Evolutionary conservation across 1,140 invertebrate species (phyloP).

Genomic region (Asobara japonica): DNA sequence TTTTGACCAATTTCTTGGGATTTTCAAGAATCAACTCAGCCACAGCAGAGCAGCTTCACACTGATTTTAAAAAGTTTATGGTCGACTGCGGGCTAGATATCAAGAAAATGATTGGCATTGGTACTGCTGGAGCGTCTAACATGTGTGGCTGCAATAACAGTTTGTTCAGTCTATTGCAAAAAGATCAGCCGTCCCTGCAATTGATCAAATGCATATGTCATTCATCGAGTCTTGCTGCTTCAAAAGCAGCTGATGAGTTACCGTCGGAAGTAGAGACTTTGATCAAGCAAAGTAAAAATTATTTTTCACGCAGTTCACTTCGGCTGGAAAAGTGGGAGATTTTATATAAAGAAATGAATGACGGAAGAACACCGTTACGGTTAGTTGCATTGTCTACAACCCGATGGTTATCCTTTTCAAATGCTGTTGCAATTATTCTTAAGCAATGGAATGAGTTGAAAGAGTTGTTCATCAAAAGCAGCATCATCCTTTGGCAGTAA

Average conservation of each 20-base stretch:
- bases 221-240: conserved; percentile 47
- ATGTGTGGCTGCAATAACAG: conserved; percentile 45
- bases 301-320: conserved; percentile 44
- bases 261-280: conserved; percentile 55
- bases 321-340: not conserved
- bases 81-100: conserved; percentile 30
- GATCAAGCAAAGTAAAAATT: conserved; percentile 53
- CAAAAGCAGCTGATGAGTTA: conserved; percentile 38
- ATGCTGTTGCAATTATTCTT: conserved; percentile 47
- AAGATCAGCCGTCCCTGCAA: conserved; percentile 32
- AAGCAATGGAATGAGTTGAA: conserved; percentile 58
- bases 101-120: conserved; percentile 50
- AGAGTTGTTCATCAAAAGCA: conserved; percentile 43
- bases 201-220: conserved; percentile 36
- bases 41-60: conserved; percentile 25
- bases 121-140: conserved; percentile 49
- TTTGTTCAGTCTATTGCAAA: conserved; percentile 40
- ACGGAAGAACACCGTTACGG: conserved; percentile 50
- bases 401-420: conserved; percentile 51
- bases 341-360: conserved; percentile 21
- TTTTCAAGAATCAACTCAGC: conserved; percentile 37
- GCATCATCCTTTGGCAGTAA: conserved; percentile 36
- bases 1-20: conserved; percentile 47
- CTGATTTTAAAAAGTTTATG: conserved; percentile 20
- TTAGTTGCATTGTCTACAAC: conserved; percentile 54